phyloP scores from a whole-genome alignment of 53 echinoderm and acorn worm genomes.

The Astropecten irregularis region DNA sequence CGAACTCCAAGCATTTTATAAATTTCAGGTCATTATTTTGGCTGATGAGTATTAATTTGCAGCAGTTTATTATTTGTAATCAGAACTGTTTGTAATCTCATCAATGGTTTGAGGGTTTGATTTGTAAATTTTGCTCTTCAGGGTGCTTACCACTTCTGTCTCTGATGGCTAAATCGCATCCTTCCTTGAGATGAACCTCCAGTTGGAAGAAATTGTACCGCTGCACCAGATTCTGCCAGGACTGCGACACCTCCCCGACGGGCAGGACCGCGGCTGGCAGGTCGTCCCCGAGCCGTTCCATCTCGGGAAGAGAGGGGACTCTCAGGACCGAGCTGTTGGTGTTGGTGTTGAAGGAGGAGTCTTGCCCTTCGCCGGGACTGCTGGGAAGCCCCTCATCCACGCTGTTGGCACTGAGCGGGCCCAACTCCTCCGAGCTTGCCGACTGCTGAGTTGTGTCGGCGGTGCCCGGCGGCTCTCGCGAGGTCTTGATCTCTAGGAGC shows the following conservation, averaged over 20 bases:
- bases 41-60: too few species aligned
- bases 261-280: conserved; percentile 29
- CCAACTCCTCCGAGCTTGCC: background rate
- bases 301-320: conserved; percentile 28
- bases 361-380: background rate
- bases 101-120: too few species aligned
- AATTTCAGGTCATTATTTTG: too few species aligned
- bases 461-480: conserved; percentile 35
- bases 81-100: too few species aligned
- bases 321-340: conserved; percentile 47
- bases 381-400: conserved; percentile 28
- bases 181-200: conserved; percentile 90
- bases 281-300: conserved; percentile 46
- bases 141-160: conserved; percentile 98
- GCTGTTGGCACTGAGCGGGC: background rate
- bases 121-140: too few species aligned
- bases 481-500: conserved; percentile 71
- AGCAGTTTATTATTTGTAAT: too few species aligned
- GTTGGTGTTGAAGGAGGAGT: conserved; percentile 18
- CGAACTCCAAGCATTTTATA: too few species aligned
- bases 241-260: conserved; percentile 42
- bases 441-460: conserved; percentile 7
- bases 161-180: conserved; percentile 85
- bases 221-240: conserved; percentile 46
- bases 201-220: conserved; percentile 74